Evolutionary conservation across 2,797 vertebrate species (phyloP), one percentile per base, ranked within the genome.

Genomic region (Esox lucius): DNA sequence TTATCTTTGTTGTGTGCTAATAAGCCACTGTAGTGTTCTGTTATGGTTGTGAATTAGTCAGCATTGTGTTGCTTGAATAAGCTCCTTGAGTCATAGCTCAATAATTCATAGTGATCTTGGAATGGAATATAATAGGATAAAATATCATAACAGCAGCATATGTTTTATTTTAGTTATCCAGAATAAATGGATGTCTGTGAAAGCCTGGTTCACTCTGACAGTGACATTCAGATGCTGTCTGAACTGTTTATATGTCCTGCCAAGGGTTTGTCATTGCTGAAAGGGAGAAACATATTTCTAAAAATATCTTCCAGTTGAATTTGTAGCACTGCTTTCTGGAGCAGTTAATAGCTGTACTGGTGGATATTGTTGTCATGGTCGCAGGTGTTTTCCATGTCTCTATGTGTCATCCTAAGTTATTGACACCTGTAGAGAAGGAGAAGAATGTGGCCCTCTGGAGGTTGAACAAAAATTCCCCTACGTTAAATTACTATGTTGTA

Each of bases 251-350:
- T 26, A 19, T 72, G 33, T 19, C 42, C 19, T 75, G 69, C 8
- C 46, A n/a, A 0, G 59, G 24, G 56, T 42, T 62, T 75, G 35
- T 17, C n/a, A 35, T 16, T 33, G 9, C 9, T 7, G 19, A 56
- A 56, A 26, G 9, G n/a, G n/a, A 59, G 49, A 51, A 19, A 51
- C 49, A 51, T 19, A 35, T 28, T 28, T 69, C 75, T 67, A 76
- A 71, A 73, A 77, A 80, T 77, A 71, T 6, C 56, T 68, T 22
- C 19, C 42, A 53, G 56, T 61, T 12, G n/a, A 11, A 26, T 24
- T 39, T 39, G 31, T 80, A 75, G 28, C 42, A 65, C 61, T 72
- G 26, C 84, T 84, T 84, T 84, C 80, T 83, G 81, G 24, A 35
- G 75, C 22, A 78, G 39, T 59, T 71, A 7, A 22, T 39, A 53